A percentile compares a stretch with the other conserved stretches of the same genome.
Conservation (phyloP, 2,797 vertebrate species). For the Falco naumanni region DNA sequence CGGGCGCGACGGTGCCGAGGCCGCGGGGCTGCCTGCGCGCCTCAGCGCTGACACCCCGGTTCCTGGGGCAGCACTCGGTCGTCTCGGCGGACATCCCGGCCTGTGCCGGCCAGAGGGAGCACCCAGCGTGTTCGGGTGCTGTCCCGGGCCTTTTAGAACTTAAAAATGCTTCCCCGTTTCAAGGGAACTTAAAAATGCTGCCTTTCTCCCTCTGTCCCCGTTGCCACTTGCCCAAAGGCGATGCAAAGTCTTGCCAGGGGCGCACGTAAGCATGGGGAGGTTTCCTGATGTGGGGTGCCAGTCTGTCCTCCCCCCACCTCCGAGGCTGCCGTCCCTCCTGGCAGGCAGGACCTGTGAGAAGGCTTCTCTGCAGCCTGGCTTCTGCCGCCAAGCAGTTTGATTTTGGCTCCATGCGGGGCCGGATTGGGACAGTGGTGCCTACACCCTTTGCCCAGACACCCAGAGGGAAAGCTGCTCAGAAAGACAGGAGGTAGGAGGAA, state of each 20-base stretch:
- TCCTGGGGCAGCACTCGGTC: too few species aligned
- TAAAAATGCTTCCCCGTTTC: neutral
- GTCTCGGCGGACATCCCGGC: too few species aligned
- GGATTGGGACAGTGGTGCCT: fast-evolving
- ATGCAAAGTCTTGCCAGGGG: neutral
- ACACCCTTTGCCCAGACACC: neutral
- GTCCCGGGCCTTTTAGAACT: neutral
- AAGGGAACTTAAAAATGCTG: too few species aligned
- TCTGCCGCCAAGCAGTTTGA: neutral
- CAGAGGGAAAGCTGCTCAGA: neutral
- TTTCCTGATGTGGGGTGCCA: too few species aligned
- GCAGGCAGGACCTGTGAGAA: too few species aligned
- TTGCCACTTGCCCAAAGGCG: neutral
- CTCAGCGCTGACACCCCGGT: fast-evolving
- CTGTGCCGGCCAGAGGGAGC: neutral
- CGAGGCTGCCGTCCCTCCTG: neutral
- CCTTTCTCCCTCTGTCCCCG: neutral
- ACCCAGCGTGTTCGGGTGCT: too few species aligned
- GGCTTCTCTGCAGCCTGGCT: too few species aligned
- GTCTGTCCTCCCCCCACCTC: neutral
- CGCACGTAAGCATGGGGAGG: too few species aligned
- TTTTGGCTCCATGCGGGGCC: neutral
- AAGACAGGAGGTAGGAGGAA: neutral
- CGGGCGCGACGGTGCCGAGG: too few species aligned
- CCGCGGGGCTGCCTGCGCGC: neutral